phyloP scores from a whole-genome alignment of 2,888 invertebrate species.

The Cyclophora albipunctata region DNA sequence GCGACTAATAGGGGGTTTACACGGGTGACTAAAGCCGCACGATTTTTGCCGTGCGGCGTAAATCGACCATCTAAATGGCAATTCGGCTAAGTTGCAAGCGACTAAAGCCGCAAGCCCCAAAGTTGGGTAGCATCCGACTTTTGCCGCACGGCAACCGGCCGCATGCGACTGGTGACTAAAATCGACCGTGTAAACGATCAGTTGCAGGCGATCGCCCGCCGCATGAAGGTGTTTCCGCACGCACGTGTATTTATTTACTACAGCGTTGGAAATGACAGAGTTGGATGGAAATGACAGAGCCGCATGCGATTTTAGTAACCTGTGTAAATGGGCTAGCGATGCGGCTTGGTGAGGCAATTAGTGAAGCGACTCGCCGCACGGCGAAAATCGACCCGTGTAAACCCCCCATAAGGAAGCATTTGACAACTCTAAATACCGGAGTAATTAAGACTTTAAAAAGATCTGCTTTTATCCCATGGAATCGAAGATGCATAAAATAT shows the following conservation, averaged over 20 bases:
- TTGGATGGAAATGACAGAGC: slow-evolving; percentile 31
- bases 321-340: slow-evolving; percentile 32
- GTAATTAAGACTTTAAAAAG: too few species aligned
- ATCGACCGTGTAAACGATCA: slow-evolving; percentile 21
- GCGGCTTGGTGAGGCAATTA: slow-evolving; percentile 24
- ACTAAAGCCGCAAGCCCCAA: slow-evolving; percentile 35
- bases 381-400: slow-evolving; percentile 35
- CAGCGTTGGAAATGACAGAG: too few species aligned
- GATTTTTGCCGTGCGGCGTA: slow-evolving; percentile 28
- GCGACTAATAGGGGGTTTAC: slow-evolving; percentile 20
- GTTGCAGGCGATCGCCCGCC: slow-evolving; percentile 15
- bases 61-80: slow-evolving; percentile 31
- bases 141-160: slow-evolving; percentile 32
- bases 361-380: slow-evolving; percentile 28
- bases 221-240: slow-evolving; percentile 14
- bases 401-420: not conserved
- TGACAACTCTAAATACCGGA: too few species aligned
- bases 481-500: too few species aligned
- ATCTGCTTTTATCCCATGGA: too few species aligned
- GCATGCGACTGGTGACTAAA: slow-evolving; percentile 30
- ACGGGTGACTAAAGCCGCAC: slow-evolving; percentile 34
- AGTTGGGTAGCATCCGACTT: slow-evolving; percentile 36
- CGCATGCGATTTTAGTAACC: slow-evolving; percentile 36
- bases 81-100: slow-evolving; percentile 30
- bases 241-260: too few species aligned